Percentiles rank a stretch among this genome's conserved stretches.
These are phyloP conservation scores for Drosophila pectinifera DNA, from an alignment of 1,140 invertebrate species.

Conservation along the genomic window DNA sequence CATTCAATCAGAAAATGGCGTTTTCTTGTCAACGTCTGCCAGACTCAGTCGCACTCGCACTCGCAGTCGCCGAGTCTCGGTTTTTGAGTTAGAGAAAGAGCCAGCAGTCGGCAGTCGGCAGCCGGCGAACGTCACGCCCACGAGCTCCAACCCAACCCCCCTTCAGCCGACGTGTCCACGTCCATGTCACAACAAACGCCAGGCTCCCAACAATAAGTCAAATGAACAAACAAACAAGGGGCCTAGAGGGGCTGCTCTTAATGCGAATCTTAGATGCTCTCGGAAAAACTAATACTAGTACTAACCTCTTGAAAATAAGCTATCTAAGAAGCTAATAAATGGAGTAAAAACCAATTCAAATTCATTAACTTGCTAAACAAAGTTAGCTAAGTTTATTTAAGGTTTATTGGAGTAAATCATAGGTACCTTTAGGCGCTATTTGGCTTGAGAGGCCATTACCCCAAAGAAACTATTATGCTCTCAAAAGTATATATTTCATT, in stretches of 20 bases:
- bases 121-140: constrained; percentile 64
- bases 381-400: no score
- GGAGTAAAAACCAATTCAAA: not conserved
- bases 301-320: no score
- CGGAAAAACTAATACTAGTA: no score
- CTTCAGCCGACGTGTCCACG: constrained; percentile 26
- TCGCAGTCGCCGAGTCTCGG: not conserved
- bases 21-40: constrained; percentile 83
- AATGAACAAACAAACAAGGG: constrained; percentile 75
- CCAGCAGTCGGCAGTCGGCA: constrained; percentile 24
- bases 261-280: constrained; percentile 49
- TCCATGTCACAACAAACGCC: constrained; percentile 65
- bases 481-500: no score
- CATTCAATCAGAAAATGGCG: constrained; percentile 84
- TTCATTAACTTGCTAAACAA: no score
- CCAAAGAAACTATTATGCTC: not conserved
- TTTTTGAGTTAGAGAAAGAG: constrained; percentile 17
- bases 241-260: not conserved
- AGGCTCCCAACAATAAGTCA: constrained; percentile 75
- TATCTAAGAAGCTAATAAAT: no score
- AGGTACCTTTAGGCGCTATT: no score
- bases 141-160: constrained; percentile 8
- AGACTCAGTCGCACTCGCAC: constrained; percentile 40
- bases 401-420: no score
- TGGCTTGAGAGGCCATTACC: no score